Evolutionary conservation across 2,113 vertebrate species (phyloP).

Genomic region (Elaphurus davidianus): DNA sequence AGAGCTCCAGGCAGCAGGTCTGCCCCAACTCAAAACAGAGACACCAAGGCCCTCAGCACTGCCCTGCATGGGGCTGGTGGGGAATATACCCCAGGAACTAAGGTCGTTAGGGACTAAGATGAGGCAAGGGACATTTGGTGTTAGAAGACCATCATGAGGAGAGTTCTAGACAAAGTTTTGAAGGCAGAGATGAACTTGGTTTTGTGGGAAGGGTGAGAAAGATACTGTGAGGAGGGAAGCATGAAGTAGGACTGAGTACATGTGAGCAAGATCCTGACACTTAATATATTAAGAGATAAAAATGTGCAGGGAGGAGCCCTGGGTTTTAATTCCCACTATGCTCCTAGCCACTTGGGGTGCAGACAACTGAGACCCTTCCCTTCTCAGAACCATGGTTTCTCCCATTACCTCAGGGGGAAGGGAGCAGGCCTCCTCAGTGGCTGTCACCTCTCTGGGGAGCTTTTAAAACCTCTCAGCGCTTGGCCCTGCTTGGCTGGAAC

Average conservation of each 20-base stretch:
- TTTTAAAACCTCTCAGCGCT: neutral
- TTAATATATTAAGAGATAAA: neutral
- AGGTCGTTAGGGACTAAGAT: neutral
- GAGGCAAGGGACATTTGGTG: neutral
- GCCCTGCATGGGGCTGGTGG: neutral
- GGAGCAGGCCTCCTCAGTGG: neutral
- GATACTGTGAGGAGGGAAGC: neutral
- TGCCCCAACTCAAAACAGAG: neutral
- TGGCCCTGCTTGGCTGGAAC: neutral
- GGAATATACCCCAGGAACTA: neutral
- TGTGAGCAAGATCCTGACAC: neutral
- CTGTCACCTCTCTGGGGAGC: neutral
- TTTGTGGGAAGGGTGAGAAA: neutral
- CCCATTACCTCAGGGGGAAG: neutral
- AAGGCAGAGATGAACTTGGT: neutral
- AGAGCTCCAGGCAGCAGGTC: neutral
- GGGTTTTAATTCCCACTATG: neutral
- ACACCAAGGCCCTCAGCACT: neutral
- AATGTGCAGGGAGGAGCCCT: neutral
- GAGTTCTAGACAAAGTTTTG: neutral
- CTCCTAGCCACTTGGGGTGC: neutral
- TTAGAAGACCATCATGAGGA: neutral
- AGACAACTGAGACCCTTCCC: neutral
- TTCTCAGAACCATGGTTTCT: neutral
- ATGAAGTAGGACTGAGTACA: neutral